A percentile compares a stretch with the other conserved stretches of the same genome.
Evolutionary conservation across 2,113 vertebrate genomes (phyloP).

Genomic region (Ceratotherium simum): DNA sequence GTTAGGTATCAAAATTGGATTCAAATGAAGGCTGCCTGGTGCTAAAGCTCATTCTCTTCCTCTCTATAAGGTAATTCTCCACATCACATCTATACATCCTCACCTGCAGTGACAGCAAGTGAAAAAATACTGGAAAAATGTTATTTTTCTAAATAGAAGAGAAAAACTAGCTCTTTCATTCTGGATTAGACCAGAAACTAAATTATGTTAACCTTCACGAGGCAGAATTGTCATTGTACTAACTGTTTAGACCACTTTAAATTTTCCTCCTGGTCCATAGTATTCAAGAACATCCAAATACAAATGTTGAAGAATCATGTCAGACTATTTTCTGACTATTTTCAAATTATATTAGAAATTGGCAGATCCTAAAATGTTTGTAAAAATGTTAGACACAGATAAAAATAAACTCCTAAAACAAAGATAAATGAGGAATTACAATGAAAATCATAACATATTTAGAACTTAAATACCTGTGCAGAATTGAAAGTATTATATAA

Average conservation of each 20-base stretch:
- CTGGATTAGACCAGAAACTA: not conserved
- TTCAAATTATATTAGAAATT: not conserved
- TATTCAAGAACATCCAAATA: not conserved
- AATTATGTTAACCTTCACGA: not conserved
- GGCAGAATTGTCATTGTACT: not conserved
- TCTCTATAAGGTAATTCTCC: not conserved
- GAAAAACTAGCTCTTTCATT: not conserved
- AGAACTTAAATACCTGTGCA: not conserved
- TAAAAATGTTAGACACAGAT: not conserved
- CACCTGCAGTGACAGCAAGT: not conserved
- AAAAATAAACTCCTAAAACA: not conserved
- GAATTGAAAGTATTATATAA: not conserved
- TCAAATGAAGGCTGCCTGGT: not conserved
- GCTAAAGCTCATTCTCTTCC: not conserved
- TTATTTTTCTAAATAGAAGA: not conserved
- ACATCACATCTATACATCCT: not conserved
- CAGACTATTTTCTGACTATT: not conserved
- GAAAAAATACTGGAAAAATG: not conserved
- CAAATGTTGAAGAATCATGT: not conserved
- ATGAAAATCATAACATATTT: not conserved
- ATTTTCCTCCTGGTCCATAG: not conserved
- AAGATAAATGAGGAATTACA: not conserved
- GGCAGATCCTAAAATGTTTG: not conserved
- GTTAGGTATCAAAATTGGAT: not conserved
- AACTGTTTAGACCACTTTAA: not conserved